These are phyloP conservation scores for Rhinichthys osculus DNA, from an alignment of 2,797 vertebrate genomes.

Conservation along the genomic window DNA sequence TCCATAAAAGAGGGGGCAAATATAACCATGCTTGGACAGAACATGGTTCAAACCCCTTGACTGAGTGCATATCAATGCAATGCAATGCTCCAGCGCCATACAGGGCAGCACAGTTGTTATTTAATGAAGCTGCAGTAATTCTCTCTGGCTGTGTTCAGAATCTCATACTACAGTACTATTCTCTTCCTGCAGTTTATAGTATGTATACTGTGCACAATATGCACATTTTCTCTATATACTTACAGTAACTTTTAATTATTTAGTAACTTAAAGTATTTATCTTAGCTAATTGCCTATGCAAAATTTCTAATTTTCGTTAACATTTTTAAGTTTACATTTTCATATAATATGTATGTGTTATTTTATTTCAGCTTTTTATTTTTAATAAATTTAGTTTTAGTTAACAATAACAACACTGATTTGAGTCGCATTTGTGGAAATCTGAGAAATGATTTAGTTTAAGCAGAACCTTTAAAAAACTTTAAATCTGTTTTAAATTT, in stretches of 20 bases:
- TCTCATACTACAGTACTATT: background rate
- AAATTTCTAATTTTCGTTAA: too few species aligned
- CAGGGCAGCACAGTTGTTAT: slow-evolving; percentile 32
- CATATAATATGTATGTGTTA: too few species aligned
- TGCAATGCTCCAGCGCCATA: slow-evolving; percentile 63
- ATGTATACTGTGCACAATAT: background rate
- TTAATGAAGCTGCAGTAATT: background rate
- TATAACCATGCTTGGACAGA: slow-evolving; percentile 76
- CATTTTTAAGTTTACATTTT: too few species aligned
- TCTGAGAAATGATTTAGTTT: background rate
- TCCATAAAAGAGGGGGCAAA: slow-evolving; percentile 83
- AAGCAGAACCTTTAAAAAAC: background rate
- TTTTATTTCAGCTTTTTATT: background rate
- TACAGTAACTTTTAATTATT: too few species aligned
- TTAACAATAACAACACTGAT: background rate
- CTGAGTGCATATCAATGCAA: slow-evolving; percentile 78
- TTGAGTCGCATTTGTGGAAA: background rate
- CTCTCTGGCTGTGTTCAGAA: slow-evolving; percentile 23
- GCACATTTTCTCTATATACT: background rate
- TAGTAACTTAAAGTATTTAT: too few species aligned
- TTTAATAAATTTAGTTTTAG: background rate
- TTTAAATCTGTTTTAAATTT: too few species aligned
- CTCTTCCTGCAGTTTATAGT: background rate
- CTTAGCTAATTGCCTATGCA: too few species aligned
- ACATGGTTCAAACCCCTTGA: slow-evolving; percentile 78